phyloP scores from a whole-genome alignment of 2,113 vertebrate genomes.

The Mormyrus iriodes region DNA sequence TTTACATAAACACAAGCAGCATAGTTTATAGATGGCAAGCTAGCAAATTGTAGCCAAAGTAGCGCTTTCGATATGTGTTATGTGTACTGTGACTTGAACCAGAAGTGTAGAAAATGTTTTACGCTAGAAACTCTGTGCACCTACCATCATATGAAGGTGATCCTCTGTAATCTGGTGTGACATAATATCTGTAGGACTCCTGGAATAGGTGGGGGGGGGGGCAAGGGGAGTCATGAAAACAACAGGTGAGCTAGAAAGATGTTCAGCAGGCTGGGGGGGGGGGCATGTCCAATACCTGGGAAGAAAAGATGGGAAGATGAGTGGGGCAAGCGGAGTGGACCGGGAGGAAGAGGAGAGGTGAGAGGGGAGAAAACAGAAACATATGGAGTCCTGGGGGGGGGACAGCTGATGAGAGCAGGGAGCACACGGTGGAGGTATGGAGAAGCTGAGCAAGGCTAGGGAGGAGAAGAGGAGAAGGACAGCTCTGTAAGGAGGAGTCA shows the following conservation, averaged over 20 bases:
- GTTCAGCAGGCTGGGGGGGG: no score
- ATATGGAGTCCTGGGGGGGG: background rate
- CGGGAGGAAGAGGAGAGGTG: background rate
- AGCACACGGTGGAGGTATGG: background rate
- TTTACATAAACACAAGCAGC: background rate
- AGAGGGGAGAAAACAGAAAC: background rate
- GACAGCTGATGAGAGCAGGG: background rate
- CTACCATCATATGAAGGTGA: slow-evolving; percentile 47
- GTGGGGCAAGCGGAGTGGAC: background rate
- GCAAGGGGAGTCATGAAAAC: background rate
- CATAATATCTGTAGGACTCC: slow-evolving; percentile 54
- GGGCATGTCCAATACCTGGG: background rate
- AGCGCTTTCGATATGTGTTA: background rate
- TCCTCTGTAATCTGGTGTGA: slow-evolving; percentile 57
- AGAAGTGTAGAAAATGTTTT: background rate
- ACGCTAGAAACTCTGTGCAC: background rate
- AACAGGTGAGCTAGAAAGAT: background rate
- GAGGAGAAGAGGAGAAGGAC: background rate
- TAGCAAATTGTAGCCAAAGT: background rate
- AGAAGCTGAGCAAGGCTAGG: background rate
- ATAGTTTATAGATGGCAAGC: background rate
- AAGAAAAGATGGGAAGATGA: background rate
- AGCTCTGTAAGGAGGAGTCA: background rate
- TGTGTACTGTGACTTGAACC: background rate
- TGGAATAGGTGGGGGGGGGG: slow-evolving; percentile 29